Evolutionary conservation across 2,888 invertebrate genomes (phyloP), one percentile per base, ranked within the genome.

Genomic region (Leucoma salicis): DNA sequence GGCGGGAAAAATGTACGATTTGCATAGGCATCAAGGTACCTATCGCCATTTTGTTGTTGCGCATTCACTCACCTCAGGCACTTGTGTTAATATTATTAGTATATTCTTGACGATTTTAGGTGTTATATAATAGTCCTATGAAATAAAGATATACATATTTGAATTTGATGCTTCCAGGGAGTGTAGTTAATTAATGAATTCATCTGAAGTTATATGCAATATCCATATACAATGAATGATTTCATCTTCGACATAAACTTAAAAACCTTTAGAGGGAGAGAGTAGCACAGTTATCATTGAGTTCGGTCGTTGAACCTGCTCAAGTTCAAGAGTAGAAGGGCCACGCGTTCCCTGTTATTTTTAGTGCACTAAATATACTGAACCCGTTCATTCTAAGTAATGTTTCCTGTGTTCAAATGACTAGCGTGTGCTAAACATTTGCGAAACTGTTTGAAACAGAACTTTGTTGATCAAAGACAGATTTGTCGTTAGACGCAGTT

Each of bases 251-350:
- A 43, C 49, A 47, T 49, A 55, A 51, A 47, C 46, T 47, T 48
- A 53, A 57, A 59, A 57, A 47, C 48, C 42, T 42, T 41, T 25
- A 41, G 36, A 35, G 31, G 36, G 33, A 54, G 53, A 66, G 62
- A 65, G 68, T 61, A 68, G 51, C 49, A 59, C 57, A 59, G 74
- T 77, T 74, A 82, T 77, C 77, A 66, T 60, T 59, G 51, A 57
- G 49, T 49, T 52, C 62, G 85, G 83, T 80, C 74, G 65, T 66
- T 74, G 79, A 83, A 69, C 86, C 61, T 49, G 71, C 65, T 76
- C 85, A 88, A 87, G 87, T 88, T 88, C 88, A 88, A 86, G 87
- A 78, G 76, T 80, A 73, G 71, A 68, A 73, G 75, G 68, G 69
- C 69, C 67, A 70, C 66, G 67, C 70, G 68, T 63, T 64, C 61